phyloP scores from a whole-genome alignment of 2,113 vertebrate species.

The Tringa solitaria region DNA sequence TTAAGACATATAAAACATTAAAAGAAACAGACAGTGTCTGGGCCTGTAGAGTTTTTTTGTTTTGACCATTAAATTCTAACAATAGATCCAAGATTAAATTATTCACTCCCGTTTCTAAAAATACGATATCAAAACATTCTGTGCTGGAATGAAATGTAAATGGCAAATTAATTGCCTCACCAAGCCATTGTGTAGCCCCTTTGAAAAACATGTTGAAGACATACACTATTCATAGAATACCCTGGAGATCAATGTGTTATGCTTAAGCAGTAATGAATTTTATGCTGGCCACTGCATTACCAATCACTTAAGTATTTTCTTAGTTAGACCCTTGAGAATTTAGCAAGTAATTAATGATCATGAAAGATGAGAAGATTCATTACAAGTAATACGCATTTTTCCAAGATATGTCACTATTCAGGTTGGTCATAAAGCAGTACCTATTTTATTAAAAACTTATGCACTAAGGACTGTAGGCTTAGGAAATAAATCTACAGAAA shows the following conservation, averaged over 20 bases:
- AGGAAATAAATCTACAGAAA: neutral
- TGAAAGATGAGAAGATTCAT: constrained; percentile 8
- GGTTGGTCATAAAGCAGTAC: neutral
- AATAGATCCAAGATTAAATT: constrained; percentile 27
- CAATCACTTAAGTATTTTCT: constrained; percentile 35
- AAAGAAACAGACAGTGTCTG: neutral
- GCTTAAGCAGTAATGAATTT: constrained; percentile 38
- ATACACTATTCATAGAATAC: neutral
- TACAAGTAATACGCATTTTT: neutral
- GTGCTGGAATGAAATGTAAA: constrained; percentile 19
- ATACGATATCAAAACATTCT: constrained; percentile 23
- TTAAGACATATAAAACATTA: constrained; percentile 45
- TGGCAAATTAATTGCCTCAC: neutral
- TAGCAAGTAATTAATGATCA: constrained; percentile 46
- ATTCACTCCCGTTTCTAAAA: constrained; percentile 19
- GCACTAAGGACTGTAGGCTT: neutral
- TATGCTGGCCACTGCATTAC: constrained; percentile 24
- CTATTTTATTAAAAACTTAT: neutral
- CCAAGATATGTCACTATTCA: neutral
- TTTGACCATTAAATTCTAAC: neutral
- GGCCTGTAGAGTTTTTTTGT: neutral
- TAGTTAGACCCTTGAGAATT: constrained; percentile 19
- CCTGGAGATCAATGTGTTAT: constrained; percentile 6
- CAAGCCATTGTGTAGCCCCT: neutral
- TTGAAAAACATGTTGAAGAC: constrained; percentile 19